These are phyloP conservation scores for Tetranychus truncatus DNA, from an alignment of 2,888 invertebrate genomes.

Conservation along the genomic window DNA sequence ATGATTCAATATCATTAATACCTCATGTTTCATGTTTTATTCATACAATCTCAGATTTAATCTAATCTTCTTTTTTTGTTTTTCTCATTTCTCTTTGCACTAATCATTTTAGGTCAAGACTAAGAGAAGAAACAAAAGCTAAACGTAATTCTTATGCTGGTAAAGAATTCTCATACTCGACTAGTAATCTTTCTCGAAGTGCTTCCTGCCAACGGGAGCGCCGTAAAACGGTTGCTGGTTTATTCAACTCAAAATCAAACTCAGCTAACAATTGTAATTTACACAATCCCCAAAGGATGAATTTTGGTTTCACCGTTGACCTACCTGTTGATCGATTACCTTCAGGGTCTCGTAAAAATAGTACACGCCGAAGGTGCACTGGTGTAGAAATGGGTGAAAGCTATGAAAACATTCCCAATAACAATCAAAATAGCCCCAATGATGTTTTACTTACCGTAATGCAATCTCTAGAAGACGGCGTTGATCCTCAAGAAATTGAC, in stretches of 20 bases:
- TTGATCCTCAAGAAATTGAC: constrained; percentile 23
- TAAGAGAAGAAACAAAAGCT: constrained; percentile 23
- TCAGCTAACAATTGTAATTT: constrained; percentile 22
- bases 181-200: not conserved
- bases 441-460: constrained; percentile 1
- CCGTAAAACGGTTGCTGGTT: constrained; percentile 22
- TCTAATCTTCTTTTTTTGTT: not conserved
- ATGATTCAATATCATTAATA: not conserved
- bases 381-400: not conserved
- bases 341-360: not conserved
- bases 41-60: not conserved
- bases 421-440: not conserved
- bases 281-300: constrained; percentile 39
- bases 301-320: constrained; percentile 44
- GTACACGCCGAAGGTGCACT: not conserved
- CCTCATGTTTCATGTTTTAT: not conserved
- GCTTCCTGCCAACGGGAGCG: constrained; percentile 18
- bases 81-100: not conserved
- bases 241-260: constrained; percentile 23
- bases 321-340: constrained; percentile 32
- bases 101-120: not conserved
- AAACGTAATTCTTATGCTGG: constrained; percentile 26
- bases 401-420: not conserved
- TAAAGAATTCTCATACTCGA: not conserved
- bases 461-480: constrained; percentile 20